Percentiles rank a stretch among this genome's conserved stretches.
Conservation (phyloP, 2,888 invertebrate genomes). For the Gasteruption jaculator region DNA sequence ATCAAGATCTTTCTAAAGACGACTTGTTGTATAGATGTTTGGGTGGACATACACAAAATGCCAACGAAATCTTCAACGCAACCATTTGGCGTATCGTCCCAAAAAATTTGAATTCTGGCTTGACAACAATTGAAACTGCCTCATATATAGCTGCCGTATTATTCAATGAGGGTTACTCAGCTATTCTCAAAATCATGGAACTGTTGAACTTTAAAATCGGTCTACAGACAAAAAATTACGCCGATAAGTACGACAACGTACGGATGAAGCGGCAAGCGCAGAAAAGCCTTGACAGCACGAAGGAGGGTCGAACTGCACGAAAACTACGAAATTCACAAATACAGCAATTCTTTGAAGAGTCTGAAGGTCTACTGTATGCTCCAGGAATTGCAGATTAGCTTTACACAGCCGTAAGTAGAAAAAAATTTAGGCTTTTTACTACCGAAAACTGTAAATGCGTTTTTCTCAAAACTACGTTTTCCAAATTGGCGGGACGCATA, state of each 20-base stretch:
- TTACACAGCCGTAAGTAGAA: conserved; percentile 2
- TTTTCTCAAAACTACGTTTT: too few relatives aligned
- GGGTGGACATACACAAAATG: conserved; percentile 6
- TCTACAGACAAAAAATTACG: conserved; percentile 12
- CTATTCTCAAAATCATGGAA: too few relatives aligned
- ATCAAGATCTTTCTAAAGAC: conserved; percentile 16
- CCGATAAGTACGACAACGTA: conserved; percentile 8
- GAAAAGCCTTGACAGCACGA: conserved; percentile 12
- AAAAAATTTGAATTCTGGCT: conserved; percentile 8
- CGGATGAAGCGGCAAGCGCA: conserved; percentile 12
- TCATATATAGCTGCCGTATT: conserved; percentile 2
- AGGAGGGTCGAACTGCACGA: conserved; percentile 10
- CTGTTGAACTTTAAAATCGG: conserved; percentile 15
- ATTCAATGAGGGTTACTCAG: conserved; percentile 13
- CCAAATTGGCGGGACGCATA: too few relatives aligned
- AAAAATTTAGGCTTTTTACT: conserved; percentile 6
- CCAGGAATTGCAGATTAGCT: conserved; percentile 14
- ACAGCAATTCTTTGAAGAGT: conserved; percentile 13
- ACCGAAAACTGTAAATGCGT: too few relatives aligned
- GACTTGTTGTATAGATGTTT: conserved; percentile 17
- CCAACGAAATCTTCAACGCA: too few relatives aligned
- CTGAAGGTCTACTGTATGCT: conserved; percentile 14
- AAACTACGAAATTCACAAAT: conserved; percentile 10
- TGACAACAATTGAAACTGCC: not conserved
- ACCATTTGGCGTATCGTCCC: too few relatives aligned